Evolutionary conservation across 2,888 invertebrate species (phyloP).

Genomic region (Heliconius aoede): DNA sequence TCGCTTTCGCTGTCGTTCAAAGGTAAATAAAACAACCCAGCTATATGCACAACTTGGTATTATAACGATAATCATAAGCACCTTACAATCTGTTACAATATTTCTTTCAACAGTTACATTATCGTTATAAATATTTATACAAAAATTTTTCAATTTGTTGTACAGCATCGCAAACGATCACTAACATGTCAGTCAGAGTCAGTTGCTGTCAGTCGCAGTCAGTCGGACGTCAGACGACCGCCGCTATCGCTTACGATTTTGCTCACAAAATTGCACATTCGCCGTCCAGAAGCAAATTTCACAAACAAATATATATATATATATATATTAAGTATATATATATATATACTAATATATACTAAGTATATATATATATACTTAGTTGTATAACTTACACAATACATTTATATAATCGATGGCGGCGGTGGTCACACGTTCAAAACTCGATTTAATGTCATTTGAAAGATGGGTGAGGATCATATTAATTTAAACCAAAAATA

Average conservation of each 20-base stretch:
- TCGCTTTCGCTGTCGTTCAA: not conserved
- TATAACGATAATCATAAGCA: slow-evolving; percentile 84
- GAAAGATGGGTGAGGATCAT: slow-evolving; percentile 28
- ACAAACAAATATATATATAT: slow-evolving; percentile 20
- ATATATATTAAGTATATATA: no score
- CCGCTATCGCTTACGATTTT: not conserved
- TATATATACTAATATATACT: no score
- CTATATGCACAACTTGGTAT: slow-evolving; percentile 83
- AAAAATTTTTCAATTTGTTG: slow-evolving; percentile 77
- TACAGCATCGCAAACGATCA: slow-evolving; percentile 73
- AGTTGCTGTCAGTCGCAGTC: slow-evolving; percentile 55
- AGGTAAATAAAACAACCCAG: slow-evolving; percentile 49
- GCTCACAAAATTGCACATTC: slow-evolving; percentile 45
- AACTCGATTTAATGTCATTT: slow-evolving; percentile 15
- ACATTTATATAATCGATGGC: slow-evolving; percentile 18
- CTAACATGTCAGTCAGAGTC: slow-evolving; percentile 54
- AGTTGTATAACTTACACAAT: slow-evolving; percentile 27
- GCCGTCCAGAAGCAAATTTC: slow-evolving; percentile 44
- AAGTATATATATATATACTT: not conserved
- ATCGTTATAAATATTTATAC: slow-evolving; percentile 82
- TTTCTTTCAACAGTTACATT: slow-evolving; percentile 80
- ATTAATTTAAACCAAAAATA: slow-evolving; percentile 15
- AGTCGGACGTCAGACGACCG: slow-evolving; percentile 45
- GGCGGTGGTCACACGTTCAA: slow-evolving; percentile 33
- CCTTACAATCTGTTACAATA: slow-evolving; percentile 83